Conservation (phyloP, 2,797 vertebrate species). For the Scyliorhinus canicula region DNA sequence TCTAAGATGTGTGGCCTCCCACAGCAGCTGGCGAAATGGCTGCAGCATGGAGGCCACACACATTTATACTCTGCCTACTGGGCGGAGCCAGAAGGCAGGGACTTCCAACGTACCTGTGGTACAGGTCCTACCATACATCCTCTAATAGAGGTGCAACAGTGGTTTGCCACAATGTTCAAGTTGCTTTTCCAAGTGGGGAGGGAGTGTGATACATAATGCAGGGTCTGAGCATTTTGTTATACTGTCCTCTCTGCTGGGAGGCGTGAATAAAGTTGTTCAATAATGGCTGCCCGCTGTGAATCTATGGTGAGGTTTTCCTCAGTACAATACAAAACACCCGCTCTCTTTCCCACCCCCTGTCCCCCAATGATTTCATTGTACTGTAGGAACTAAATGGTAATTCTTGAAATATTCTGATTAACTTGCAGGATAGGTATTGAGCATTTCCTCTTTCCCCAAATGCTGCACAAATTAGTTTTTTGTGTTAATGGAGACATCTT, state of each 20-base stretch:
- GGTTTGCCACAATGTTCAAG: not conserved
- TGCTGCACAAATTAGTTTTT: not conserved
- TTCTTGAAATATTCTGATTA: constrained; percentile 7
- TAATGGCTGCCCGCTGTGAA: not conserved
- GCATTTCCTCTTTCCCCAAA: not conserved
- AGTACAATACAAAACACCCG: not conserved
- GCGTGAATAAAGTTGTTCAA: not conserved
- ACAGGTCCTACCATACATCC: no score
- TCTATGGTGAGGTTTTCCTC: no score
- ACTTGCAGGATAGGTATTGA: not conserved
- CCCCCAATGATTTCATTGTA: not conserved
- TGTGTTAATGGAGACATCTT: not conserved
- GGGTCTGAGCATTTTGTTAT: no score
- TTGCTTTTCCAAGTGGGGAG: not conserved
- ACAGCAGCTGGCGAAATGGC: no score
- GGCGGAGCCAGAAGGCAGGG: no score
- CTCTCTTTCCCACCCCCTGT: not conserved
- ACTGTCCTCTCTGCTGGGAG: not conserved
- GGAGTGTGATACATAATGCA: not conserved
- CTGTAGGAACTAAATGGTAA: not conserved
- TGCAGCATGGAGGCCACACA: no score
- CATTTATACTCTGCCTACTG: no score
- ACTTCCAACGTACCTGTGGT: no score
- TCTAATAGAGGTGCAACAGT: no score
- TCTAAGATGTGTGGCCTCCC: no score